Percentiles rank a stretch among this genome's conserved stretches.
Conservation (phyloP, 2,888 invertebrate species). For the Bibio marci region DNA sequence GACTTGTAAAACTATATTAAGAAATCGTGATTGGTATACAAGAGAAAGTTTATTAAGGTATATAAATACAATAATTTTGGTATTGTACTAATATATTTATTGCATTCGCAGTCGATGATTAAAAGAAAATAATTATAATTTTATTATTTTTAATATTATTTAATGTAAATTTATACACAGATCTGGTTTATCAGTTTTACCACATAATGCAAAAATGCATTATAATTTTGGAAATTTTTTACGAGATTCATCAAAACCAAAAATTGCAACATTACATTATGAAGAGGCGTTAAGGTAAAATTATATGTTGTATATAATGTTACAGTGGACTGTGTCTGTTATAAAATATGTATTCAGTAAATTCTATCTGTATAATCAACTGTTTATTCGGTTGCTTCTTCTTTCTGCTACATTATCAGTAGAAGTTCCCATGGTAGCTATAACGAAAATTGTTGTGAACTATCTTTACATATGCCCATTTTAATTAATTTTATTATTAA, state of each 20-base stretch:
- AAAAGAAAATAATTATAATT: background rate
- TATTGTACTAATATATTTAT: background rate
- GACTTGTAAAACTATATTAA: constrained; percentile 44
- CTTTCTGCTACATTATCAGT: too few species aligned
- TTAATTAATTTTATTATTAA: too few species aligned
- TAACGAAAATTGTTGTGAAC: too few species aligned
- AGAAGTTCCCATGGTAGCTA: too few species aligned
- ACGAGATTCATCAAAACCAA: constrained; percentile 54
- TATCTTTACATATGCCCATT: too few species aligned
- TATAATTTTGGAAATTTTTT: constrained; percentile 80
- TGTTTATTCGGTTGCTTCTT: too few species aligned
- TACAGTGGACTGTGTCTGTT: too few species aligned
- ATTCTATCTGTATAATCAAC: too few species aligned
- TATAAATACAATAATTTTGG: constrained; percentile 11
- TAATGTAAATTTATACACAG: constrained; percentile 32
- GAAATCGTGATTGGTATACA: constrained; percentile 63
- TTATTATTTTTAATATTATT: background rate
- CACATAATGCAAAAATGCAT: constrained; percentile 79
- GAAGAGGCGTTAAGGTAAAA: constrained; percentile 64
- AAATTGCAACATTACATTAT: constrained; percentile 61
- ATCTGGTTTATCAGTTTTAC: constrained; percentile 59
- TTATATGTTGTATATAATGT: constrained; percentile 26
- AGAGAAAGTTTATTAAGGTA: constrained; percentile 62
- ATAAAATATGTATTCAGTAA: too few species aligned
- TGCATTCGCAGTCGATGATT: background rate